Evolutionary conservation across 1,140 invertebrate genomes (phyloP), one percentile per base, ranked within the genome.

Genomic region (Euura saliciscinereae): DNA sequence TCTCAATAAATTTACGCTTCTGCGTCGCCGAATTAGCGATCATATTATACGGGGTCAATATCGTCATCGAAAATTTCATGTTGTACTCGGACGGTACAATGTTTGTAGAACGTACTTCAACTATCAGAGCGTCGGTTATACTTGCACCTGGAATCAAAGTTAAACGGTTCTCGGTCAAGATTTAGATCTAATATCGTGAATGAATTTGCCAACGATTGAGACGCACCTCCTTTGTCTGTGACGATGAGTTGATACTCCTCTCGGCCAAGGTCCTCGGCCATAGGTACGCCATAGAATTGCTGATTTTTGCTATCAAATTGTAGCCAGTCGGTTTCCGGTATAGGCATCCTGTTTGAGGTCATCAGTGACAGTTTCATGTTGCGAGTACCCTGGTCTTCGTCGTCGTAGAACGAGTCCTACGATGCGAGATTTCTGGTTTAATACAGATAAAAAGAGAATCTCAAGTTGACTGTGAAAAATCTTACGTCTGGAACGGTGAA

Each of bases 351-450:
- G 74, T 96, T 93, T 65, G 90, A 91, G 45, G 92, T 94, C 10
- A 94, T 89, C 0, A 98, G 86, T 2, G 91, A 91, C 74, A 98
- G 89, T 66, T 92, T 91, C 76, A 97, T 88, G 72, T 92, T 91
- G 45, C 91, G 85, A 0, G 94, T 92, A 72, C 91, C 91, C 28
- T 93, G 93, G 83, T 96, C 95, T 84, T 97, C 94, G 1, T 91
- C 91, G 88, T 98, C 97, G 82, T 93, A 96, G 88, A 97, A 98
- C 0, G 95, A 94, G 79, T 98, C 95, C 90, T 95, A 78, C 7
- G 84, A 84, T 59, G n/a, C n/a, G n/a, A n/a, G n/a, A n/a, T n/a
- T n/a, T n/a, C n/a, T n/a, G n/a, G n/a, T n/a, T 74, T 43, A 66
- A 66, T 72, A 70, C 74, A 42, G 46, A 66, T 44, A 46, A 45